Evolutionary conservation across 2,113 vertebrate species (phyloP).

Genomic region (Papio anubis): DNA sequence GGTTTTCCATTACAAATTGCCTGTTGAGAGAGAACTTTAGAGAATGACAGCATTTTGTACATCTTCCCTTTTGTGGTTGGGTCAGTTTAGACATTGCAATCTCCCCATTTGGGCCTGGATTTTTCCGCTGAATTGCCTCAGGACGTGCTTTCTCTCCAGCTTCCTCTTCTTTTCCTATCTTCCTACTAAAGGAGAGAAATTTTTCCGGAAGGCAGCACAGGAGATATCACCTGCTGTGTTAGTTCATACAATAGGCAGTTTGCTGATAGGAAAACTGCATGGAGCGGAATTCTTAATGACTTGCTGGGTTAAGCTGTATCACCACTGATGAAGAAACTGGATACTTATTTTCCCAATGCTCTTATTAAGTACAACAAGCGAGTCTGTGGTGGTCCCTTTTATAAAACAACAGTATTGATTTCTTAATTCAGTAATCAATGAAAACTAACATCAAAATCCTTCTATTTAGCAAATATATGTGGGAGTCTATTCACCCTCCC

Average conservation of each 20-base stretch:
- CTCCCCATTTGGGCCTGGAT: constrained; percentile 37
- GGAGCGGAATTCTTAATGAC: constrained; percentile 79
- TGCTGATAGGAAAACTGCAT: constrained; percentile 69
- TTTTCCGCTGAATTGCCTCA: constrained; percentile 62
- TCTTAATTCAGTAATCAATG: constrained; percentile 56
- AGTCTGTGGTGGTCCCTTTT: constrained; percentile 18
- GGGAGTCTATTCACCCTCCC: neutral
- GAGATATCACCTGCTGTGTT: constrained; percentile 64
- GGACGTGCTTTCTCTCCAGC: constrained; percentile 63
- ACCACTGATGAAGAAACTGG: constrained; percentile 74
- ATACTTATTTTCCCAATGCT: constrained; percentile 78
- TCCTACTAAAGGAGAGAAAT: constrained; percentile 67
- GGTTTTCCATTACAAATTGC: constrained; percentile 26
- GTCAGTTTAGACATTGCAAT: constrained; percentile 35
- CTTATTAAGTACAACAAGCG: constrained; percentile 66
- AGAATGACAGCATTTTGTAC: constrained; percentile 21
- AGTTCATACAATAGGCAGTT: constrained; percentile 42
- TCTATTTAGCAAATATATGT: constrained; percentile 41
- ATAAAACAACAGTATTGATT: constrained; percentile 49
- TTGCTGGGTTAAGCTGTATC: constrained; percentile 77
- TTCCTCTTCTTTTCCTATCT: constrained; percentile 77
- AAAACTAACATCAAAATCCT: constrained; percentile 44
- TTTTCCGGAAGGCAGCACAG: constrained; percentile 70
- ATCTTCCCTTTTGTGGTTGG: constrained; percentile 19
- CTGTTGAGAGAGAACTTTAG: neutral